Evolutionary conservation across 2,113 vertebrate species (phyloP), one percentile per base, ranked within the genome.

Genomic region (Tenrec ecaudatus): DNA sequence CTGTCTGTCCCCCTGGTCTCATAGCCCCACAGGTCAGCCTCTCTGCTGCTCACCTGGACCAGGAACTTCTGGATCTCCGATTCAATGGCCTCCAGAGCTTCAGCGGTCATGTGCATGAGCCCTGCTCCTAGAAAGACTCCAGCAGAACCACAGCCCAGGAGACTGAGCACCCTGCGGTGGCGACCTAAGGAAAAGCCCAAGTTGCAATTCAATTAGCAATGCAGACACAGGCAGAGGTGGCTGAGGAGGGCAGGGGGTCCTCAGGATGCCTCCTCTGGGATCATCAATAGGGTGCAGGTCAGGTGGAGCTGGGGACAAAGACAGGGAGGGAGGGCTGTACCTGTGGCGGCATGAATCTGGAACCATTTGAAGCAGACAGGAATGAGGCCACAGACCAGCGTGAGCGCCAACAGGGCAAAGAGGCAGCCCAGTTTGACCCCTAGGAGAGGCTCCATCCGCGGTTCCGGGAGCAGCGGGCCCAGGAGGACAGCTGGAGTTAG

Each of bases 111-210:
- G 81, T 98, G 98, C 97, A 97, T 97, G 22, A 98, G 53, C 47
- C 97, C 98, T 0, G 97, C 97, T 57, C 97, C 97, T 60, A 98
- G 91, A 88, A 98, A 98, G 25, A 98, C 91, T 1, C 97, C 97
- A 0, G 97, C 97, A n/a, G 98, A 97, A 25, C 92, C 36, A 8
- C 97, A 98, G 86, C 97, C 97, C 40, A 97, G 95, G 66, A 97
- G 82, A 89, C 94, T 96, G 53, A 98, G 96, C 31, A 97, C 60
- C n/a, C 77, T 81, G 33, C 77, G 96, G 73, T 95, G 97, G 62
- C 38, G 87, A 73, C 97, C 98, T 98, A 86, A 33, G 7, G 31
- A 62, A 57, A 71, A 71, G 60, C 25, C 43, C 33, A 33, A 79
- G 76, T 95, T 60, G 78, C 11, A n/a, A 62, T 82, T 15, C 62